Percentiles rank a stretch among this genome's conserved stretches.
Conservation (phyloP, 2,113 vertebrate species). For the Mobula hypostoma region DNA sequence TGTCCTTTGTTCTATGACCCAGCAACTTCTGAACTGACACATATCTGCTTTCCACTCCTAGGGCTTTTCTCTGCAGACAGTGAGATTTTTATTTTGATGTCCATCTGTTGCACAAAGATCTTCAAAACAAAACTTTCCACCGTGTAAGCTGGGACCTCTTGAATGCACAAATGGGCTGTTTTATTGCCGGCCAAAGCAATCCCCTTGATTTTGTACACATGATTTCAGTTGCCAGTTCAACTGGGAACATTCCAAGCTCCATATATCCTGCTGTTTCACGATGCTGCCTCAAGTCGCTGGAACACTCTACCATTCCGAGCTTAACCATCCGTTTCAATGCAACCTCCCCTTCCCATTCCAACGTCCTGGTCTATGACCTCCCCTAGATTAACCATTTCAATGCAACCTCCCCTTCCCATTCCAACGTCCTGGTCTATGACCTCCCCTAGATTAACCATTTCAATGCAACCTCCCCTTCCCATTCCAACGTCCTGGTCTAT, state of each 20-base stretch:
- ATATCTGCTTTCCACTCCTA: neutral
- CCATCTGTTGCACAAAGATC: neutral
- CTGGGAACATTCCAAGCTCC: neutral
- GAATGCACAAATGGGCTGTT: neutral
- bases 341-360: too few species aligned
- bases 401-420: too few species aligned
- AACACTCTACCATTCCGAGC: neutral
- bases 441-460: too few species aligned
- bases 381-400: too few species aligned
- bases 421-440: too few species aligned
- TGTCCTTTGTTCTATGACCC: neutral
- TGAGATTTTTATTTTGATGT: neutral
- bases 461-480: too few species aligned
- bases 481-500: too few species aligned
- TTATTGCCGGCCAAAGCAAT: neutral
- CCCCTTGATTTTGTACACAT: constrained; percentile 19
- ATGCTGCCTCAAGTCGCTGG: neutral
- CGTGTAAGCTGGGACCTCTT: neutral
- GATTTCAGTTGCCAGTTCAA: neutral
- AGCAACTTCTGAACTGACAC: neutral
- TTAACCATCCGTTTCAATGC: too few species aligned
- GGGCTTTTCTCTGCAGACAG: neutral
- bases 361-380: too few species aligned
- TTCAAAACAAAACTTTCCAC: neutral
- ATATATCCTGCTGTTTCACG: neutral